These are phyloP conservation scores for Paragorgia papillata DNA, from an alignment of 92 coral and sea anemone genomes.

Conservation along the genomic window DNA sequence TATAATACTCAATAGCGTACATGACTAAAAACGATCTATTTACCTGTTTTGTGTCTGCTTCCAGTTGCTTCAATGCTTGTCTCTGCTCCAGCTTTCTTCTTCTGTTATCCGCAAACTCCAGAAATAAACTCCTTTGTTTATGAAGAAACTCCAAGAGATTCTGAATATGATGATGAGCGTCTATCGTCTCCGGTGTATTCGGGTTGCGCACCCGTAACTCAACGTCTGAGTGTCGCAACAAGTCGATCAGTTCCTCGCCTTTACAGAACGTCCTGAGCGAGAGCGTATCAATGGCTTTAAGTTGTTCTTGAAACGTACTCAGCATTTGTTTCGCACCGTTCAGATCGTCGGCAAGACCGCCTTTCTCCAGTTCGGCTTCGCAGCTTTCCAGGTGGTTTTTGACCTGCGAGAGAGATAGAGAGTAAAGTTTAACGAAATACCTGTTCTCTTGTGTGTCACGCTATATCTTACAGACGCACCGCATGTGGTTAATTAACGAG, in stretches of 20 bases:
- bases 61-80: conserved; percentile 79
- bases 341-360: conserved; percentile 78
- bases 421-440: too few species aligned
- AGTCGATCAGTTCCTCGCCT: conserved; percentile 96
- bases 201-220: conserved; percentile 95
- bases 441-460: too few species aligned
- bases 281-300: conserved; percentile 88
- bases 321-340: conserved; percentile 91
- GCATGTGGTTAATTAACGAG: too few species aligned
- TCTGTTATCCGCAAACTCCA: conserved; percentile 86
- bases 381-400: conserved; percentile 94
- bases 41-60: conserved; percentile 98
- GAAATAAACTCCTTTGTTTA: conserved; percentile 84
- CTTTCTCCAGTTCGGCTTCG: conserved; percentile 89
- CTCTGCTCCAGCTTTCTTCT: conserved; percentile 90
- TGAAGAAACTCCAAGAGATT: conserved; percentile 95
- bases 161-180: conserved; percentile 94
- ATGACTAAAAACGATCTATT: too few species aligned
- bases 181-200: conserved; percentile 85
- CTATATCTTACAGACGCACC: too few species aligned
- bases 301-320: conserved; percentile 79
- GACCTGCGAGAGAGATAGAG: conserved; percentile 32
- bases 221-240: conserved; percentile 91
- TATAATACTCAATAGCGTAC: too few species aligned
- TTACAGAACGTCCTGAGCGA: conserved; percentile 94